A percentile compares a stretch with the other conserved stretches of the same genome.
Conservation (phyloP, 1,140 invertebrate species). For the Nylanderia fulva region DNA sequence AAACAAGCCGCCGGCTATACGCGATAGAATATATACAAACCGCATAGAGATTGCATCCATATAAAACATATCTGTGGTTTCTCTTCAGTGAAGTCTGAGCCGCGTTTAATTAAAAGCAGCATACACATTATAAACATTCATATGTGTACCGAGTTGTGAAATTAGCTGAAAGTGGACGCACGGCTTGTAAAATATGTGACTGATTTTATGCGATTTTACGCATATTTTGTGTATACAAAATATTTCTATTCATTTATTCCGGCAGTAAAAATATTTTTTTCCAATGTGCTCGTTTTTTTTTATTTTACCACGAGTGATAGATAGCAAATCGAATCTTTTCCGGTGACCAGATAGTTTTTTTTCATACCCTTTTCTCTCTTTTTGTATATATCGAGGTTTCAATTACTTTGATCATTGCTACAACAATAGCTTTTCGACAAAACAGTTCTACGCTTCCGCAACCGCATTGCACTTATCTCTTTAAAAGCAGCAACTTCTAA, state of each 20-base stretch:
- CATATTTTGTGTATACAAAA: background rate
- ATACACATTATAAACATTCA: slow-evolving; percentile 3
- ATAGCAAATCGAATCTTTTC: background rate
- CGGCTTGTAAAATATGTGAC: background rate
- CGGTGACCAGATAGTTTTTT: background rate
- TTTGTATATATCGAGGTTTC: background rate
- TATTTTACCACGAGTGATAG: slow-evolving; percentile 8
- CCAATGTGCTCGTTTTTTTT: background rate
- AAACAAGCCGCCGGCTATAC: slow-evolving; percentile 9
- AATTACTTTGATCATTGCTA: background rate
- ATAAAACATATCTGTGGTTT: slow-evolving; percentile 44
- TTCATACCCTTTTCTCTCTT: background rate
- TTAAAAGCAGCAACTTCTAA: slow-evolving; percentile 30
- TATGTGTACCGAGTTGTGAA: too few relatives aligned
- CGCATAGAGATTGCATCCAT: background rate
- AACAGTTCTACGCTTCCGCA: slow-evolving; percentile 4
- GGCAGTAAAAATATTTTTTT: background rate
- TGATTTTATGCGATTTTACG: background rate
- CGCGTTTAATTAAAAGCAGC: slow-evolving; percentile 43
- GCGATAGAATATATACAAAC: background rate
- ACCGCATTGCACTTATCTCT: slow-evolving; percentile 29
- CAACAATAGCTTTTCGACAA: slow-evolving; percentile 30
- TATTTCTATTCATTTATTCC: background rate
- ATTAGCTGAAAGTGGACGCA: background rate
- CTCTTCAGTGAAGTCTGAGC: slow-evolving; percentile 16